Base-by-base conservation (phyloP, 2,888 invertebrate species). In the Acleris emargana region DNA sequence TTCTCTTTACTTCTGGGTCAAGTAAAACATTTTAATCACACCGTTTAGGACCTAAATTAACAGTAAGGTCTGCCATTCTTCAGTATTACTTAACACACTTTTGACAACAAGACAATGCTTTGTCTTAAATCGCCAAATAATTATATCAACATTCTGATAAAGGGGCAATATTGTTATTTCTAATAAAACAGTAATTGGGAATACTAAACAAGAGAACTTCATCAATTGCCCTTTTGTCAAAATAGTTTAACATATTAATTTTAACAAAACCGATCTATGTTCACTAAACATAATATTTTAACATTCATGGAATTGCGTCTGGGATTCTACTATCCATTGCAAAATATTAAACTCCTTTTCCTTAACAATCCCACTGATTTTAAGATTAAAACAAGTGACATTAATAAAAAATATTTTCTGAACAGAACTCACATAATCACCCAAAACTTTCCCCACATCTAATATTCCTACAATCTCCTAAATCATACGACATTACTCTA, bases 51-150 rank as follows among this genome's bases (percentile, higher is more conserved):
- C 54, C 28, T 43, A 60, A 43, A 18, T 28, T 51, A 52, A 59
- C 49, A 59, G 11, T n/a, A 13, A 25, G 42, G 16, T 59, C 42
- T 43, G 7, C 18, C 52, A 60, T 53, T 43, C 43, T 64, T 47
- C 64, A 71, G 68, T 72, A 69, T 76, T 75, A 78, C 72, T 80
- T 9, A 80, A 80, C 79, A 77, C 71, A 60, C 43, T 68, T 55
- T 72, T 67, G 69, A 64, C 72, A 73, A 69, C 72, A 42, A 53
- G 69, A 66, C 68, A 69, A 61, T 42, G 16, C 54, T 62, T 69
- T 55, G 69, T 69, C 72, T 54, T 6, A 68, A 50, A 69, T 73
- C 75, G 71, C 64, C 76, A 72, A 72, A 74, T 43, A 70, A 68
- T 73, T 75, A 72, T 72, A 72, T 70, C 68, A 67, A 25, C 5